Evolutionary conservation across 1,140 invertebrate genomes (phyloP), one percentile per base, ranked within the genome.

Genomic region (Hylaeus anthracinus): DNA sequence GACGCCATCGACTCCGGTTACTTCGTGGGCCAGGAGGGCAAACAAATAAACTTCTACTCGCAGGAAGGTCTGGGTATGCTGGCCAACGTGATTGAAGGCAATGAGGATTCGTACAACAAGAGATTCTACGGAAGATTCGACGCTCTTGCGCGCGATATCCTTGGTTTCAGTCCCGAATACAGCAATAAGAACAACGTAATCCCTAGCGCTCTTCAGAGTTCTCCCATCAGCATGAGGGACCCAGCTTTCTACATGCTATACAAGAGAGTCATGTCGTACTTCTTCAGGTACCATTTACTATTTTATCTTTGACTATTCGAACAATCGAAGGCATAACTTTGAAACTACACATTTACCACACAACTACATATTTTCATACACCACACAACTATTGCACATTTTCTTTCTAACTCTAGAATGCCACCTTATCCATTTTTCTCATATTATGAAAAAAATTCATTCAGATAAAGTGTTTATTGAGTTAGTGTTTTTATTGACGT

Each of bases 61-160:
- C 86, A 88, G 0, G 90, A 93, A 8, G 93, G 93, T 60, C 90
- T 96, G 76, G 93, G 96, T 81, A 91, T 94, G 66, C 92, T 97
- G n/a, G 96, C 95, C 43, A 95, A 95, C 84, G 83, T 96, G 2
- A 94, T 97, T 67, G 94, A 97, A 93, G 93, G 94, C 41, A 95
- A 96, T 79, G 93, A 93, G 1, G 95, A 96, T 75, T 95, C 95
- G n/a, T 94, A 94, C 61, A 96, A 97, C 90, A 87, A 86, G 5
- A 90, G 93, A 60, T 97, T 94, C 88, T 97, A 96, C 86, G 94
- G 94, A 43, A 90, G 92, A 6, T 90, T 91, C 73, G 93, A 93
- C 65, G 84, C 72, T 15, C 86, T 93, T 0, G 89, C 89, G 43
- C 88, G 92, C 39, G 88, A 93, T 53, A 85, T 94, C 63, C 83